Evolutionary conservation across 2,113 vertebrate genomes (phyloP).

Genomic region (Hemibagrus wyckioides): DNA sequence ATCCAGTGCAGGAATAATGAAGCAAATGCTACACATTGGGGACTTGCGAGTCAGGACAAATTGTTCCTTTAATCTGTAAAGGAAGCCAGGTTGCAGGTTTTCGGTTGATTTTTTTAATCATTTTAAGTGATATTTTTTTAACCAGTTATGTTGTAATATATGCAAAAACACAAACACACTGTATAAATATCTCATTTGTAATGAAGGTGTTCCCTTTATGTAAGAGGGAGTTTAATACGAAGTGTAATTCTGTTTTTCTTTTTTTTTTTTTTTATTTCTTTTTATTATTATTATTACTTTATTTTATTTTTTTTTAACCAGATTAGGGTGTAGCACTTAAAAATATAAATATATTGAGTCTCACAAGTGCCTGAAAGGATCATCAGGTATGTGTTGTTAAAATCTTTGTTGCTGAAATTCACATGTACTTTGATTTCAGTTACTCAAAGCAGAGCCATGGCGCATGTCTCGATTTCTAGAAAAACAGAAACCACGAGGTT

Average conservation of each 20-base stretch:
- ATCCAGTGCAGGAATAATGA: background rate
- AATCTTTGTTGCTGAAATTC: too few relatives aligned
- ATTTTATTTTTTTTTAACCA: slow-evolving; percentile 51
- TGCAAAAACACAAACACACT: background rate
- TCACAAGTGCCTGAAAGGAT: slow-evolving; percentile 68
- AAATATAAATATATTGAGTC: slow-evolving; percentile 60
- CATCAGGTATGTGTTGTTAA: slow-evolving; percentile 60
- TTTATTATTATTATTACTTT: slow-evolving; percentile 13
- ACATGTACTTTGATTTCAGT: background rate
- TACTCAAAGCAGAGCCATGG: background rate
- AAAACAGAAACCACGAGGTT: background rate
- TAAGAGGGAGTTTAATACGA: slow-evolving; percentile 39
- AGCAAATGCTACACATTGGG: background rate
- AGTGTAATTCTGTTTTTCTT: slow-evolving; percentile 20
- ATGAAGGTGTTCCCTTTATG: slow-evolving; percentile 68
- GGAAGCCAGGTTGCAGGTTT: background rate
- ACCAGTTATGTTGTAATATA: background rate
- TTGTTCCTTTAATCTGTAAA: background rate
- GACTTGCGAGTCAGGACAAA: too few relatives aligned
- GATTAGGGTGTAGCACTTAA: slow-evolving; percentile 66
- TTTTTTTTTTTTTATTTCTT: slow-evolving; percentile 51
- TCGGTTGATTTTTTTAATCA: too few relatives aligned
- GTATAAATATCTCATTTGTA: slow-evolving; percentile 56
- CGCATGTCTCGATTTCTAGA: background rate
- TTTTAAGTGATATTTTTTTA: background rate